These are phyloP conservation scores for Nasonovia ribisnigri DNA, from an alignment of 2,888 invertebrate species.

Conservation along the genomic window DNA sequence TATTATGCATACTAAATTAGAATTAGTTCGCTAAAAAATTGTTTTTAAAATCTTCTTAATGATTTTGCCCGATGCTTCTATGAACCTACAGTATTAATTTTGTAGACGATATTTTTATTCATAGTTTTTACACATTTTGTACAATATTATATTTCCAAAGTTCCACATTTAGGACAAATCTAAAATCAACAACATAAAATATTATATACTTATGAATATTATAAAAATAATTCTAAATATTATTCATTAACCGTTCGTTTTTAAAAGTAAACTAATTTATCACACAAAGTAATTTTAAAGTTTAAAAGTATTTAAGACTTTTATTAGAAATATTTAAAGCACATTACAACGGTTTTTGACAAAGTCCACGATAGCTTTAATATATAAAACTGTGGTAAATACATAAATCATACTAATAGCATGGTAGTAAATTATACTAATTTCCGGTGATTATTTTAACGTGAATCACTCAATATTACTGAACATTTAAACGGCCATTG, in stretches of 20 bases:
- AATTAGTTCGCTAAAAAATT: neutral
- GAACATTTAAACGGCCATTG: neutral
- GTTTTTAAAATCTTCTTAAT: neutral
- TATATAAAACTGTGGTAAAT: neutral
- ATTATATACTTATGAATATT: neutral
- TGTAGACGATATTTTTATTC: neutral
- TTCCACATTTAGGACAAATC: neutral
- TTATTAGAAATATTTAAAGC: conserved; percentile 3
- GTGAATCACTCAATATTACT: neutral
- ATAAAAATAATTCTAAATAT: neutral
- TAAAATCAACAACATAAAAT: neutral
- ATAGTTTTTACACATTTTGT: neutral
- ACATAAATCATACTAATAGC: neutral
- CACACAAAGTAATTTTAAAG: conserved; percentile 30
- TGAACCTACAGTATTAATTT: neutral
- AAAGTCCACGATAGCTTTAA: neutral
- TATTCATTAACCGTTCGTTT: conserved; percentile 33
- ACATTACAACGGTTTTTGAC: neutral
- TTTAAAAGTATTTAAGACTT: neutral
- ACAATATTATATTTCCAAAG: neutral
- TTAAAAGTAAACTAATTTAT: conserved; percentile 38
- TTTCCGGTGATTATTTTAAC: neutral
- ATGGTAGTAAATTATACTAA: neutral
- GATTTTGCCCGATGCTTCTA: neutral
- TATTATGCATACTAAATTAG: neutral